Evolutionary conservation across 2,113 vertebrate genomes (phyloP).

Genomic region (Lampris incognitus): DNA sequence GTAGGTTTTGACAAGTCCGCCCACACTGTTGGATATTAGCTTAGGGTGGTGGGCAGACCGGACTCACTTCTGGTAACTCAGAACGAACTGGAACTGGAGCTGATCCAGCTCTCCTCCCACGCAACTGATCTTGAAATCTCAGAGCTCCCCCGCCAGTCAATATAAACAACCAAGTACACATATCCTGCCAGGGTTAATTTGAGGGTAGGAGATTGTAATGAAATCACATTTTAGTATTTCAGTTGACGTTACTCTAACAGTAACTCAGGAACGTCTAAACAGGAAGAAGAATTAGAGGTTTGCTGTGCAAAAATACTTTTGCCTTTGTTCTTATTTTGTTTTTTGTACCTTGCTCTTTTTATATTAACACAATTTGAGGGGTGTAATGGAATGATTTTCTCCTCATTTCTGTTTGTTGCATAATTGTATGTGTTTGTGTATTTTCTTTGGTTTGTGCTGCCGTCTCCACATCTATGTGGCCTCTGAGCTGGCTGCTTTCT

Average conservation of each 20-base stretch:
- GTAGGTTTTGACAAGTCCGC: conserved; percentile 62
- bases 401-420: conserved; percentile 56
- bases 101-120: conserved; percentile 66
- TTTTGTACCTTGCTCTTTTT: conserved; percentile 3
- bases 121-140: conserved; percentile 61
- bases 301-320: neutral
- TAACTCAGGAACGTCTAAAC: conserved; percentile 2
- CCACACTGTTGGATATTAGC: conserved; percentile 66
- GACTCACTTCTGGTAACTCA: conserved; percentile 56
- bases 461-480: conserved; percentile 58
- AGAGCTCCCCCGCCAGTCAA: conserved; percentile 46
- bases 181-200: conserved; percentile 54
- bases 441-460: conserved; percentile 61
- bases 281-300: neutral
- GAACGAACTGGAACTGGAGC: conserved; percentile 44
- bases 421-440: conserved; percentile 56
- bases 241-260: neutral
- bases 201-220: conserved; percentile 36
- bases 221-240: conserved; percentile 17
- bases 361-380: neutral
- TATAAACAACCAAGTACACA: conserved; percentile 46
- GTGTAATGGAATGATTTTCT: neutral
- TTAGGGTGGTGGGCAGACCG: conserved; percentile 58
- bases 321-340: neutral
- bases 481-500: conserved; percentile 78